Base-by-base conservation (phyloP, 2,113 vertebrate genomes). In the Ia io region DNA sequence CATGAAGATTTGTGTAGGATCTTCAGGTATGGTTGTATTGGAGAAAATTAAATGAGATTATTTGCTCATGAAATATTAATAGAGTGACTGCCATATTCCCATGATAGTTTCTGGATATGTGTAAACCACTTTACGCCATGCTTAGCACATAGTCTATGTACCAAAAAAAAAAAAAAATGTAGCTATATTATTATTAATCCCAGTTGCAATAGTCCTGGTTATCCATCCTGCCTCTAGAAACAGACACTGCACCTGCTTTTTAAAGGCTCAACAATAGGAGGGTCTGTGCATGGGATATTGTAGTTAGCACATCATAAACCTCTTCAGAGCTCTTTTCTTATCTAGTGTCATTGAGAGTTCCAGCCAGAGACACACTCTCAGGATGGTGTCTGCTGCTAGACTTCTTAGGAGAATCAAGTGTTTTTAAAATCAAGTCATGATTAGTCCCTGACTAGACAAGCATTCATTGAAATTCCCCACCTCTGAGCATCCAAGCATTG, bases 271-370 rank as follows among this genome's bases (percentile, higher is more conserved):
- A 8, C 44, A 61, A 17, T 16, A 53, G 59, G 59, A 37, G 9
- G 16, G 23, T 47, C 67, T 76, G 28, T 16, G 16, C 44, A 44
- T n/a, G 76, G 23, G 14, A 42, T 78, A 18, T n/a, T 49, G 18
- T 65, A 23, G 77, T 61, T 87, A 94, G 59, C 93, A 82, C 61
- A 37, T 56, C 23, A 12, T 53, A 92, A 90, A 90, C 53, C 73
- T 95, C 85, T 96, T 85, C 44, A 78, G 65, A 92, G 13, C 61
- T 63, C 94, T 95, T 88, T 82, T 61, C 91, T 97, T 96, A 94
- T 90, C 51, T 0, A 92, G 40, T 73, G 80, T 77, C 91, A 63
- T 0, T 88, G 80, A 97, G 76, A 84, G 67, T n/a, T 82, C 10
- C 70, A 82, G 25, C 59, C 49, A 70, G 28, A 77, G 83, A 74